Conservation (phyloP, 2,888 invertebrate genomes). For the Pinctada fucata region DNA sequence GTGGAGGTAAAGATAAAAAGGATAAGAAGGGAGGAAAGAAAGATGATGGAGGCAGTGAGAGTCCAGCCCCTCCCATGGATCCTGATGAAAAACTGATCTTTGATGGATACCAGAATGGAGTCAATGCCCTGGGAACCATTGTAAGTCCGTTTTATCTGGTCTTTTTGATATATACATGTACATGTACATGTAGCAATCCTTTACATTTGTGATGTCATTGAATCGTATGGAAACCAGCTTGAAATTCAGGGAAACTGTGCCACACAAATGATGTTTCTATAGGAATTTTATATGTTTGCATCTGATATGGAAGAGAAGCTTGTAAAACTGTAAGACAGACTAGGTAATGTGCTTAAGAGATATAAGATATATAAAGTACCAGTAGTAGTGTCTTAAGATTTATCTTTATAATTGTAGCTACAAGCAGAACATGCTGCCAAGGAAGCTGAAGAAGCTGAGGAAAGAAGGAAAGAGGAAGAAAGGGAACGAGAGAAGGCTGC, state of each 20-base stretch:
- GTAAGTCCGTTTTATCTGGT: slow-evolving; percentile 57
- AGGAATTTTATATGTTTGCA: no score
- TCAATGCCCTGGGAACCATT: slow-evolving; percentile 63
- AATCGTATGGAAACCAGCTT: no score
- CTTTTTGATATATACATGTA: no score
- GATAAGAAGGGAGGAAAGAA: slow-evolving; percentile 53
- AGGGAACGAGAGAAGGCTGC: slow-evolving; percentile 64
- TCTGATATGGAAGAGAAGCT: no score
- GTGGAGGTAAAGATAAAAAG: slow-evolving; percentile 62
- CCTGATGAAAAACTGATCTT: slow-evolving; percentile 73
- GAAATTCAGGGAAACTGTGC: no score
- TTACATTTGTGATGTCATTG: no score
- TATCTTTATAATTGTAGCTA: slow-evolving; percentile 54
- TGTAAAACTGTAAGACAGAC: no score
- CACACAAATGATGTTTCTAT: no score
- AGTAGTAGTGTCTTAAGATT: no score
- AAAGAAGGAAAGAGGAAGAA: slow-evolving; percentile 63
- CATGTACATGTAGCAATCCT: no score
- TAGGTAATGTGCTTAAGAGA: no score
- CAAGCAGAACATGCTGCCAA: slow-evolving; percentile 68
- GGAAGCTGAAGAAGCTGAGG: slow-evolving; percentile 74
- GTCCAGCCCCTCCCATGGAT: slow-evolving; percentile 68
- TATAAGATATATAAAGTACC: no score
- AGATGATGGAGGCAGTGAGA: slow-evolving; percentile 67
- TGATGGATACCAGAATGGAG: slow-evolving; percentile 67